A percentile compares a stretch with the other conserved stretches of the same genome.
These are phyloP conservation scores for Drosophila paranaensis DNA, from an alignment of 2,888 invertebrate species.

Conservation along the genomic window DNA sequence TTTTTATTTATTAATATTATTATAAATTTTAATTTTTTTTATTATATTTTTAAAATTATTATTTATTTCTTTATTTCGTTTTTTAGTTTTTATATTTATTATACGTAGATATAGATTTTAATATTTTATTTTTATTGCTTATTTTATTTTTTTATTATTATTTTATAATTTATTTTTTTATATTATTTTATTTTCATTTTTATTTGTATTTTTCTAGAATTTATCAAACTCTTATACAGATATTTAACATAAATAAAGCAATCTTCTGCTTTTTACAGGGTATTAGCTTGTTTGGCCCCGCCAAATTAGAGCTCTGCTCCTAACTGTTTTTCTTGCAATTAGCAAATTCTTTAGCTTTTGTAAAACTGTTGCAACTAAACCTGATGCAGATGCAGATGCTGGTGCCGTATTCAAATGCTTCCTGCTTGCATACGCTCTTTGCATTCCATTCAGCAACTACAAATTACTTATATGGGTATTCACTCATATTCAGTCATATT, in stretches of 20 bases:
- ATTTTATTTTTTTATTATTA: no score
- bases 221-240: no score
- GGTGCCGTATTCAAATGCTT: conserved; percentile 14
- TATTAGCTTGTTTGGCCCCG: background rate
- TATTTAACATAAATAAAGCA: no score
- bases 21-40: no score
- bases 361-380: background rate
- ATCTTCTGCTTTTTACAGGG: background rate
- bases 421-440: conserved; percentile 20
- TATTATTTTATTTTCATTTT: background rate
- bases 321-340: conserved; percentile 21
- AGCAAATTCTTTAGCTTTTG: conserved; percentile 6
- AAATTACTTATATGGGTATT: background rate
- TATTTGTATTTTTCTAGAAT: no score
- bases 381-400: background rate
- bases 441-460: conserved; percentile 27
- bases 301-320: background rate
- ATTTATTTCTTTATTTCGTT: no score
- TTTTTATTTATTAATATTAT: no score
- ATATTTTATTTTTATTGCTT: no score
- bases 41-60: no score
- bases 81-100: no score
- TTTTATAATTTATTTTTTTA: no score
- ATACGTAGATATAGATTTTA: no score
- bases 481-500: background rate